phyloP scores from a whole-genome alignment of 2,888 invertebrate genomes.

The Taenaris catops region DNA sequence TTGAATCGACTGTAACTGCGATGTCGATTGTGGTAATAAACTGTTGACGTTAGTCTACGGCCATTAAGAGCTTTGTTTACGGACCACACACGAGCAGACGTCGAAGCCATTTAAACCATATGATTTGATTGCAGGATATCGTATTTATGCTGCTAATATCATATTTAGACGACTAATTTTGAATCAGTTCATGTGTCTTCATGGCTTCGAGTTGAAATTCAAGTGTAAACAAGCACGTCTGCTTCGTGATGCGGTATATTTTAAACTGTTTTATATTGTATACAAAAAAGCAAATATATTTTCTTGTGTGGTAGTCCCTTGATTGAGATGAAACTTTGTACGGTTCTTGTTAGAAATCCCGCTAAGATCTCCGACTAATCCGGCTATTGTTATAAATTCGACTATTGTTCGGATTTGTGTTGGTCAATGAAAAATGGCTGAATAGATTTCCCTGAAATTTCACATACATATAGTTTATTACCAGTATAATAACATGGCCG shows the following conservation, averaged over 20 bases:
- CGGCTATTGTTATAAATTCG: no score
- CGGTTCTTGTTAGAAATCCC: no score
- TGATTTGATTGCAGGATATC: constrained; percentile 72
- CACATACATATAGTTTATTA: no score
- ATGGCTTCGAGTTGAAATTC: constrained; percentile 13
- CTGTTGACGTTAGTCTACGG: constrained; percentile 61
- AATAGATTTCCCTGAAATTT: no score
- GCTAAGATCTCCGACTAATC: no score
- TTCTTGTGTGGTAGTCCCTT: no score
- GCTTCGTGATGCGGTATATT: not conserved
- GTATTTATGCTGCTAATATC: constrained; percentile 60
- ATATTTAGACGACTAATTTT: constrained; percentile 40
- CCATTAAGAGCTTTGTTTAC: constrained; percentile 74
- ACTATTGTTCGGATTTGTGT: no score
- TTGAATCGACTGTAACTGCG: constrained; percentile 59
- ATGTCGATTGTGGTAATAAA: constrained; percentile 69
- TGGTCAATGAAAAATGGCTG: no score
- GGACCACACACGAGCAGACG: constrained; percentile 69
- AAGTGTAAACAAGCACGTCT: constrained; percentile 9
- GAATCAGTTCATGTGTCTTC: constrained; percentile 15
- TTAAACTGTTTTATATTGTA: no score
- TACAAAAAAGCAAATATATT: no score
- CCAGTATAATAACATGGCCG: no score
- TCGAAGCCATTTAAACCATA: constrained; percentile 55
- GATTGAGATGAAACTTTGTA: no score